These are phyloP conservation scores for Pteromalus puparum DNA, from an alignment of 1,140 invertebrate genomes.

Conservation along the genomic window DNA sequence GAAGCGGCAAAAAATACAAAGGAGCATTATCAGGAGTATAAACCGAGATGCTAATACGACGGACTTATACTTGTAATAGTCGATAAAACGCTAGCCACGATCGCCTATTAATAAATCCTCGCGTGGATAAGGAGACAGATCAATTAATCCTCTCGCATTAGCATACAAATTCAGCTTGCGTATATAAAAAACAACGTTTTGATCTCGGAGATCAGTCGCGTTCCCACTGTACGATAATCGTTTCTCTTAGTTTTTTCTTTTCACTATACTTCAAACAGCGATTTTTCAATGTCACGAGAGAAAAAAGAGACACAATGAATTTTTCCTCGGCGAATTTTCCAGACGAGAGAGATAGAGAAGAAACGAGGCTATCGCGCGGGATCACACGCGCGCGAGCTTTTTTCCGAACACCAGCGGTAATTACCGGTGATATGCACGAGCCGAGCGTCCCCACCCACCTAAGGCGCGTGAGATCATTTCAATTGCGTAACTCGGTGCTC, in stretches of 20 bases:
- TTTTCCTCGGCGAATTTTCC: conserved; percentile 23
- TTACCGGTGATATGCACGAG: conserved; percentile 50
- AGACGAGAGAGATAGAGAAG: neutral
- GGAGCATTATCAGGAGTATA: neutral
- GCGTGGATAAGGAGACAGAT: neutral
- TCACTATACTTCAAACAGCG: neutral
- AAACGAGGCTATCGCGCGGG: conserved; percentile 33
- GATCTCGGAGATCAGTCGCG: neutral
- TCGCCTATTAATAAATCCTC: neutral
- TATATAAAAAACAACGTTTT: neutral
- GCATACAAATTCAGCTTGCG: neutral
- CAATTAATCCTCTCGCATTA: neutral
- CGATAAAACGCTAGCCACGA: neutral
- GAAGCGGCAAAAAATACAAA: neutral
- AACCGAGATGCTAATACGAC: neutral
- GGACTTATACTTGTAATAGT: neutral
- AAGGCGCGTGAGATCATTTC: conserved; percentile 60
- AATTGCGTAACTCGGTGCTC: conserved; percentile 53
- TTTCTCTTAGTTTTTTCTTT: neutral
- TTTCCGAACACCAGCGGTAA: conserved; percentile 11
- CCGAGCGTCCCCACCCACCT: conserved; percentile 56
- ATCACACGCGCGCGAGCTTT: conserved; percentile 35
- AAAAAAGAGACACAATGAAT: neutral
- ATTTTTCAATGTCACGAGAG: neutral
- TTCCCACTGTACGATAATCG: neutral